Base-by-base conservation (phyloP, 37 sponge, comb jelly and placozoan species). In the Diacarnus erythraeanus region DNA sequence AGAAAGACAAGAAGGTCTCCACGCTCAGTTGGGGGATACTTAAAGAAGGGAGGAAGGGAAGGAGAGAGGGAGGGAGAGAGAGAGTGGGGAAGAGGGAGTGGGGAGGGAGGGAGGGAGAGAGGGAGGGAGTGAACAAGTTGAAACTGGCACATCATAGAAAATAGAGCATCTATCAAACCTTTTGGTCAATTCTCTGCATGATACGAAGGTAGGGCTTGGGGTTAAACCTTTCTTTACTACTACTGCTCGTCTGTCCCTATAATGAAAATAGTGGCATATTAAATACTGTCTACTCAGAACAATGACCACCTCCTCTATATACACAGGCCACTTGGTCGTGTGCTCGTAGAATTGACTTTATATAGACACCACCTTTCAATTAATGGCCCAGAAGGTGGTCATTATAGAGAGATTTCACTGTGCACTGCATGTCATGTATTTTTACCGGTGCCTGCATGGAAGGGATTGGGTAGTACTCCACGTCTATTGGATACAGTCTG, bases 1-100 rank as follows among this genome's bases (percentile, higher is more conserved):
- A 93, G 74, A 54, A 96, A 96, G 15, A 96, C 66, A 39, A 96
- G 88, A 27, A 96, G 63, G 75, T 96, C 97, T 18, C 97, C 97
- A 23, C 97, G 64, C 87, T 96, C 97, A 3, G 67, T 77, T 22
- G 82, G 20, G 25, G 91, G 89, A 69, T 93, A 96, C 94, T 90
- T 27, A 6, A 54, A 54, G 17, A 54, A 54, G 56, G 10, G 56
- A 40, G 44, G 12, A 6, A 41, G 47, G 37, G 44, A 40, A 42
- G 42, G 44, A 72, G 44, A 8, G 73, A 54, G 17, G 56, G 56
- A 54, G 17, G 56, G 56, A 54, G 10, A 20, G 56, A 54, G 17
- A 54, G 56, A 38, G 42, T 4, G 37, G 73, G 37, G 47, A 41
- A 42, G 25, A 42, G 47, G 23, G 25, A 37, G 37, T 4, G 47